Evolutionary conservation across 92 coral and sea anemone genomes (phyloP).

Genomic region (Metridium senile): DNA sequence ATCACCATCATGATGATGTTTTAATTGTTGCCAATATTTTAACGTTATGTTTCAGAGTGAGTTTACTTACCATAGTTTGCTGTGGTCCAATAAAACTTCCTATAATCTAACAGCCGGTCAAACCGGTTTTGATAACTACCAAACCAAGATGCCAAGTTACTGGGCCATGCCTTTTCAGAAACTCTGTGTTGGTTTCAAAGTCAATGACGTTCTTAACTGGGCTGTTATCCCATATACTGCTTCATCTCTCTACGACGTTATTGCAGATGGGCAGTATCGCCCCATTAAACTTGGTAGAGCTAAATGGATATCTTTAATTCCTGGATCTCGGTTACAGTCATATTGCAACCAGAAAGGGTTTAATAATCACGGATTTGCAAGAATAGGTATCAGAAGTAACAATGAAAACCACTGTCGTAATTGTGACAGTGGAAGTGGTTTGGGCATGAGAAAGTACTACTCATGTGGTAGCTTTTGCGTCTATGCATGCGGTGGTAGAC

Average conservation of each 20-base stretch:
- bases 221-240: background rate
- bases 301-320: background rate
- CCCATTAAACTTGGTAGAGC: background rate
- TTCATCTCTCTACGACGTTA: background rate
- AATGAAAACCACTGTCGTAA: background rate
- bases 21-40: background rate
- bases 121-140: slow-evolving; percentile 3
- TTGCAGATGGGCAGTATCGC: background rate
- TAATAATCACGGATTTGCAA: background rate
- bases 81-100: background rate
- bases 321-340: background rate
- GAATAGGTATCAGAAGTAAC: background rate
- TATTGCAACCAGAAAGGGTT: background rate
- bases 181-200: background rate
- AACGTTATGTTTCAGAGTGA: background rate
- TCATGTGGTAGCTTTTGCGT: background rate
- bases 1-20: too few species aligned
- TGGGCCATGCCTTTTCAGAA: background rate
- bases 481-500: background rate
- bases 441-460: background rate
- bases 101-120: background rate
- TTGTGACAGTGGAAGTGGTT: background rate
- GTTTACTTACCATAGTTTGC: background rate
- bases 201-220: background rate
- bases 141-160: background rate